phyloP scores from a whole-genome alignment of 2,888 invertebrate species.

The Argynnis bischoffii region DNA sequence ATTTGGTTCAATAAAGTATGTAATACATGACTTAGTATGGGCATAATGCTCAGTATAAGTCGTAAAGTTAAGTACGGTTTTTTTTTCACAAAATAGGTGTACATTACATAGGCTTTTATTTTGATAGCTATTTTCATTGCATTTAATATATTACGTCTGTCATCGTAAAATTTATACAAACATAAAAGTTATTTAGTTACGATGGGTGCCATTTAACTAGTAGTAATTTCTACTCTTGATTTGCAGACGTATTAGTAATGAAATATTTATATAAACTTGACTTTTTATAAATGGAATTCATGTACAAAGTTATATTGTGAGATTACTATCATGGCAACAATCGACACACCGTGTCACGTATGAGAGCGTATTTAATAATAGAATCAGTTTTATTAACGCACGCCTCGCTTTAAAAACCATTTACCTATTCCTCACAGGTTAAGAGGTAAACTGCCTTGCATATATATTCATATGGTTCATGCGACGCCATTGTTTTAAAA shows the following conservation, averaged over 20 bases:
- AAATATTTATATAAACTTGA: not conserved
- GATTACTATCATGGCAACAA: conserved; percentile 27
- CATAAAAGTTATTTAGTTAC: no score
- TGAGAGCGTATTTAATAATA: conserved; percentile 34
- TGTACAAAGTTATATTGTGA: not conserved
- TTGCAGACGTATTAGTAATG: no score
- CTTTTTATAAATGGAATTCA: not conserved
- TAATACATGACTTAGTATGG: no score
- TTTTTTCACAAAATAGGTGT: no score
- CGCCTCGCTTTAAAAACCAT: conserved; percentile 35
- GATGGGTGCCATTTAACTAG: no score
- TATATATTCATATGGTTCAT: conserved; percentile 49
- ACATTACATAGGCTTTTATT: no score
- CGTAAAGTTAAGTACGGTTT: no score
- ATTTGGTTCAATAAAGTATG: not conserved
- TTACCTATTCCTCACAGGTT: conserved; percentile 44
- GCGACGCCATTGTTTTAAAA: conserved; percentile 54
- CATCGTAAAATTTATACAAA: no score
- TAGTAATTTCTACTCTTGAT: no score
- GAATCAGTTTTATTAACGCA: conserved; percentile 25
- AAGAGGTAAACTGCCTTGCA: conserved; percentile 37
- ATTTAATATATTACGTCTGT: no score
- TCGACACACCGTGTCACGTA: conserved; percentile 30
- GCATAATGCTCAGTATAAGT: no score
- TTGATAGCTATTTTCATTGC: no score